phyloP scores from a whole-genome alignment of 2,113 vertebrate genomes.

The Pseudolaguvia tuberculata region DNA sequence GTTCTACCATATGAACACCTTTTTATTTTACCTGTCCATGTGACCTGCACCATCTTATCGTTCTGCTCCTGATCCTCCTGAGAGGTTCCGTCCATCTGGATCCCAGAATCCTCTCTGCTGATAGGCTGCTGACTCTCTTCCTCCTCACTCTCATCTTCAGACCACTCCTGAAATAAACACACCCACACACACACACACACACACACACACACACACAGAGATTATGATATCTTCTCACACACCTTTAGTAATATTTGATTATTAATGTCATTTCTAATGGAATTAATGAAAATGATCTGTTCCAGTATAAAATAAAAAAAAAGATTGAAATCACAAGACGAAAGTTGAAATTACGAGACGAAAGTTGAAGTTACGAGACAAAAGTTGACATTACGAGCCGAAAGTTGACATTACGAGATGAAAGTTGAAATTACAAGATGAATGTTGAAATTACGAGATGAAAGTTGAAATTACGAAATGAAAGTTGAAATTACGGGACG shows the following conservation, averaged over 20 bases:
- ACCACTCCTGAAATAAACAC: constrained; percentile 77
- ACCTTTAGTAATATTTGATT: too few species aligned
- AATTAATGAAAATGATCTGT: too few species aligned
- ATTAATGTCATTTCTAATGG: neutral
- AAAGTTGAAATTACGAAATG: too few species aligned
- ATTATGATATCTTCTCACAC: neutral
- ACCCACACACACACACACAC: neutral
- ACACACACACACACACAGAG: neutral
- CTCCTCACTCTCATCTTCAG: constrained; percentile 87
- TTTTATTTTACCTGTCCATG: constrained; percentile 63
- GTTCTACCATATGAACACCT: constrained; percentile 1
- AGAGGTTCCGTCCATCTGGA: constrained; percentile 90
- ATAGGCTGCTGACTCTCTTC: constrained; percentile 82
- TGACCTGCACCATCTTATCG: constrained; percentile 70
- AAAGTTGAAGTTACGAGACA: too few species aligned
- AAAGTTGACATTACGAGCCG: too few species aligned
- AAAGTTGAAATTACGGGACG: too few species aligned
- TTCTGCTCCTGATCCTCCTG: constrained; percentile 81
- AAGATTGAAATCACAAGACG: too few species aligned
- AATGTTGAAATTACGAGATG: too few species aligned
- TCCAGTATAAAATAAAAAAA: too few species aligned
- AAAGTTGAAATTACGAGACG: too few species aligned
- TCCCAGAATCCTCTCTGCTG: constrained; percentile 95
- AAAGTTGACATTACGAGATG: too few species aligned
- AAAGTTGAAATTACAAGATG: too few species aligned